Evolutionary conservation across 2,113 vertebrate genomes (phyloP), one percentile per base, ranked within the genome.

Genomic region (Oriolus oriolus): DNA sequence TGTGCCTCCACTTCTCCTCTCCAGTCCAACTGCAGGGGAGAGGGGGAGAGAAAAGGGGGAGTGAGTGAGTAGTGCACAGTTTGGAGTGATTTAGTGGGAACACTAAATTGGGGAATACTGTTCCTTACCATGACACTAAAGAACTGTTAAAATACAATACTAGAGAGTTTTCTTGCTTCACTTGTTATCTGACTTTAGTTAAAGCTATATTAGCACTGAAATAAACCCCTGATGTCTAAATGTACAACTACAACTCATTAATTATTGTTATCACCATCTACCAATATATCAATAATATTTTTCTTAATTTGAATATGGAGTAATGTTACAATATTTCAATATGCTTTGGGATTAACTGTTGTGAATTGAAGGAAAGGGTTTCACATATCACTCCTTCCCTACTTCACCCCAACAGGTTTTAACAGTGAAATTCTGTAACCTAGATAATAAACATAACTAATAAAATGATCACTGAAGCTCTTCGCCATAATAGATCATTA

Each of bases 371-470:
- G 77, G 59, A 9, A 61, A 86, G 89, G 6, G 5, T 61, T 91
- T 75, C 84, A 50, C 3, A 1, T 17, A 63, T 35, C 52, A n/a
- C 11, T 89, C 11, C 11, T 66, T 49, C 8, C 12, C 16, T 21
- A 56, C 6, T 42, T 28, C 22, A 54, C 9, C 4, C 16, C 15
- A 56, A 22, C 16, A 78, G 45, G 15, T 81, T 70, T 87, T 78
- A 77, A 57, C 64, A 33, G 13, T 50, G 74, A 84, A 89, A 93
- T 84, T 56, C 31, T 65, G 54, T 87, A 39, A 16, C 20, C 59
- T 77, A 69, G 26, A 57, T 63, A 84, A 89, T 64, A 94, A 91
- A 91, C 44, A 52, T 70, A 69, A 77, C 22, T 35, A 91, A 70
- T 87, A 82, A 84, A 56, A 84, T 41, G 24, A 79, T 59, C 68